These are phyloP conservation scores for Eulacestoma nigropectus DNA, from an alignment of 2,113 vertebrate species.

Conservation along the genomic window DNA sequence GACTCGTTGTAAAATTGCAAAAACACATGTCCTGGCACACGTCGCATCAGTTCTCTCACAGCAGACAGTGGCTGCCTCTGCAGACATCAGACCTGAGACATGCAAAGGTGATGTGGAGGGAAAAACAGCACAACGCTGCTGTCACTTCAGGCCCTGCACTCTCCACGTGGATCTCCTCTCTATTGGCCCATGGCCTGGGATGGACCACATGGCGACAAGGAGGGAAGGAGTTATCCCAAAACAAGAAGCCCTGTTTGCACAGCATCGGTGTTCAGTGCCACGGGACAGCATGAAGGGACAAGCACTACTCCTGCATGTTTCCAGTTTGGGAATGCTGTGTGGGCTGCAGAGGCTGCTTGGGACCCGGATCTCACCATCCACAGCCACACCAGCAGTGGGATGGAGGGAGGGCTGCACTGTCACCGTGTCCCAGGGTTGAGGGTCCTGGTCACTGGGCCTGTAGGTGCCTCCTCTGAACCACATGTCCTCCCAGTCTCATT, in stretches of 20 bases:
- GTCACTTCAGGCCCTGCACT: background rate
- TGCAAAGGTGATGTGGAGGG: fast-evolving
- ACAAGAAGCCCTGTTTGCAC: too few relatives aligned
- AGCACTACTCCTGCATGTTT: background rate
- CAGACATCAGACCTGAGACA: background rate
- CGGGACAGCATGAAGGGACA: fast-evolving
- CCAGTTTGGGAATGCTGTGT: background rate
- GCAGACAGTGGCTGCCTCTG: background rate
- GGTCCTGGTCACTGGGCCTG: background rate
- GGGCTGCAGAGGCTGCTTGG: background rate
- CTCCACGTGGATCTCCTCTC: too few relatives aligned
- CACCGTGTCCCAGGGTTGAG: fast-evolving
- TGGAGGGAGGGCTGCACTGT: background rate
- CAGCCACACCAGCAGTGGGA: fast-evolving
- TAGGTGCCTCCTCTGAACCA: background rate
- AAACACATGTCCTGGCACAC: background rate
- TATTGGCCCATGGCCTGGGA: fast-evolving
- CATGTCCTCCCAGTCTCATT: conserved; percentile 40
- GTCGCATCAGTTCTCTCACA: background rate
- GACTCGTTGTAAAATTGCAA: background rate
- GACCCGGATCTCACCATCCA: fast-evolving
- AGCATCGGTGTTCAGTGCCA: background rate
- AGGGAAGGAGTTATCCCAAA: background rate
- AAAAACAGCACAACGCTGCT: fast-evolving
- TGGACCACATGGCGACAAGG: fast-evolving